Evolutionary conservation across 2,797 vertebrate species (phyloP).

Genomic region (Spinibarbus caldwelli): DNA sequence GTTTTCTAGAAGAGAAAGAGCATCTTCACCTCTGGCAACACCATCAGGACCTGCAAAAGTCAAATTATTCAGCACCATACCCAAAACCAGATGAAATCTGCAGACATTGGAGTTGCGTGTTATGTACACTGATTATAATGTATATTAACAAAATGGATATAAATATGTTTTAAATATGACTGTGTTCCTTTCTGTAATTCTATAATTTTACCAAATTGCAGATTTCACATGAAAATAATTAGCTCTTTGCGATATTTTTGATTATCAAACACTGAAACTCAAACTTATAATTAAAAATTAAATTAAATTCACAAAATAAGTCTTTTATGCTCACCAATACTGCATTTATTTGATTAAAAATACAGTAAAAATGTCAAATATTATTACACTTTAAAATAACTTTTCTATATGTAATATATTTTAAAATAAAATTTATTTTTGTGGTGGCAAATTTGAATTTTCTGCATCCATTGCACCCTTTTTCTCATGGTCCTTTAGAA

Average conservation of each 20-base stretch:
- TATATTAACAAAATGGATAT: background rate
- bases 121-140: background rate
- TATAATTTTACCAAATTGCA: background rate
- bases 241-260: background rate
- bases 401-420: too few relatives aligned
- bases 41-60: constrained; percentile 84
- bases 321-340: too few relatives aligned
- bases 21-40: constrained; percentile 86
- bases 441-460: too few relatives aligned
- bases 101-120: background rate
- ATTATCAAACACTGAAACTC: too few relatives aligned
- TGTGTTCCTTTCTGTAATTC: background rate
- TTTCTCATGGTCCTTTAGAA: too few relatives aligned
- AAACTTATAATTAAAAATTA: too few relatives aligned
- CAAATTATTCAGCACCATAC: background rate
- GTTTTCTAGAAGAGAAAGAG: constrained; percentile 86
- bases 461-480: too few relatives aligned
- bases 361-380: too few relatives aligned
- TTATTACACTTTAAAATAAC: too few relatives aligned
- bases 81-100: background rate
- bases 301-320: too few relatives aligned
- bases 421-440: too few relatives aligned
- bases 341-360: too few relatives aligned
- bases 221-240: background rate
- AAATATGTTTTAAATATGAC: background rate